Evolutionary conservation across 2,113 vertebrate genomes (phyloP), one percentile per base, ranked within the genome.

Genomic region (Oceanodroma tethys): DNA sequence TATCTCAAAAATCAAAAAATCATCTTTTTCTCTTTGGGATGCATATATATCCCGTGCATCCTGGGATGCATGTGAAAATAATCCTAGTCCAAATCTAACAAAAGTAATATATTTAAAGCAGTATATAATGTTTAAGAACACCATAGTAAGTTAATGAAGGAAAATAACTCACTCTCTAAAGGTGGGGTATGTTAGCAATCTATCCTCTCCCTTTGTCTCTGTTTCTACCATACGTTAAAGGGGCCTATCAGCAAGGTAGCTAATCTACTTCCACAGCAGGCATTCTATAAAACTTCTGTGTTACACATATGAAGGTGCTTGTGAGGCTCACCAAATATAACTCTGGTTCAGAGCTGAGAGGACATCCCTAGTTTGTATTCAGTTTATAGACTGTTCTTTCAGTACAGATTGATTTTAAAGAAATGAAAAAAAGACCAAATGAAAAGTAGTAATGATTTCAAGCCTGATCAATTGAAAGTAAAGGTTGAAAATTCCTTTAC

Each of bases 381-480:
- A 34, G 42, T 72, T 80, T 68, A 36, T 30, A 74, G 88, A 67
- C n/a, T 58, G 11, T 73, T 63, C 45, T 95, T 75, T 53, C 62
- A 50, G 38, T 83, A 48, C 34, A 93, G 59, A 95, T 71, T 65
- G 67, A 68, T 86, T 97, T 67, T 78, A 92, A 68, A 76, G 91
- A 68, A 71, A 86, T 27, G 48, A 92, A 30, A 62, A 65, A 71
- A 83, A 52, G 16, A 25, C 26, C 38, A 81, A 73, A 92, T 52
- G 36, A 93, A 91, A 94, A 70, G 63, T 14, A 60, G 76, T 14
- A 55, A 92, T 40, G 66, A 75, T 78, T 92, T 94, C 59, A 71
- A 76, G 42, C 50, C 75, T n/a, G 68, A 84, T 80, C 71, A 83
- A 67, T 47, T 73, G 78, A 89, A 93, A 66, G 43, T 58, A 86